These are phyloP conservation scores for Protophormia terraenovae DNA, from an alignment of 2,888 invertebrate species.

Conservation along the genomic window DNA sequence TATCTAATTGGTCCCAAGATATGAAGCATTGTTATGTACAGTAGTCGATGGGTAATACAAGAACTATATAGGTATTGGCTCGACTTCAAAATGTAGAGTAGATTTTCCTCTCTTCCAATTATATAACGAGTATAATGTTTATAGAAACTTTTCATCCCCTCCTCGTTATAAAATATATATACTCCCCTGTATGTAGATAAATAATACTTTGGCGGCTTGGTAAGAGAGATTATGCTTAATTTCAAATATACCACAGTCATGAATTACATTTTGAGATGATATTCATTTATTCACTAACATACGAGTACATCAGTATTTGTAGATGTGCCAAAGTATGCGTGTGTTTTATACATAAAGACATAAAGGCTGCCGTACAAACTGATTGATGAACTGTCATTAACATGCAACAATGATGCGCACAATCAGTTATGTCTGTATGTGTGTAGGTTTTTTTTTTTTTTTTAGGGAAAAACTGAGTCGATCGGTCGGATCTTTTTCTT, in stretches of 20 bases:
- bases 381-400: slow-evolving; percentile 73
- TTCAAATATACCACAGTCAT: slow-evolving; percentile 68
- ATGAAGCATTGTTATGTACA: no score
- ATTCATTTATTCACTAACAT: slow-evolving; percentile 48
- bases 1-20: no score
- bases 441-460: not conserved
- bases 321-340: not conserved
- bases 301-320: not conserved
- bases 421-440: slow-evolving; percentile 44
- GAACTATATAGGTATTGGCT: no score
- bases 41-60: no score
- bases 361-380: slow-evolving; percentile 66
- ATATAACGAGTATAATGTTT: no score
- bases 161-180: not conserved
- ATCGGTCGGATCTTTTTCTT: not conserved
- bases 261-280: slow-evolving; percentile 53
- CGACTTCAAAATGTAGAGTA: not conserved
- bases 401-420: slow-evolving; percentile 69
- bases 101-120: no score
- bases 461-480: slow-evolving; percentile 36
- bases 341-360: slow-evolving; percentile 27
- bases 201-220: slow-evolving; percentile 56
- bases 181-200: not conserved
- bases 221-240: slow-evolving; percentile 69
- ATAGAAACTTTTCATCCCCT: not conserved